These are phyloP conservation scores for Bombus vancouverensis DNA, from an alignment of 1,140 invertebrate species.

Conservation along the genomic window DNA sequence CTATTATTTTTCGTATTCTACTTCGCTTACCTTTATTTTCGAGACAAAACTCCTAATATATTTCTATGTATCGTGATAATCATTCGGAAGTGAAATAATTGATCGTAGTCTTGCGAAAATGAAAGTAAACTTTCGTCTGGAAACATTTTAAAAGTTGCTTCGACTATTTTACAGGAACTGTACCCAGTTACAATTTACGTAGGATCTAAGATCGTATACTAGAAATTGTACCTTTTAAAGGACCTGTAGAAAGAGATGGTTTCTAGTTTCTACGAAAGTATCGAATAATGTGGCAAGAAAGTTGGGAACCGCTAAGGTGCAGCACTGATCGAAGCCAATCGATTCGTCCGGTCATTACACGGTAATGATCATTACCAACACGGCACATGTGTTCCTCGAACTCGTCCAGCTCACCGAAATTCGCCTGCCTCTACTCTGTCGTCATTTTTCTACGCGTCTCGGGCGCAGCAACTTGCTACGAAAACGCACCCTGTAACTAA, in stretches of 20 bases:
- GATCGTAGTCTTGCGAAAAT: no score
- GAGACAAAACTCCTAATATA: no score
- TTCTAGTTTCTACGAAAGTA: neutral
- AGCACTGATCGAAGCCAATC: constrained; percentile 56
- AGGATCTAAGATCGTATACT: no score
- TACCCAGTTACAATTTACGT: no score
- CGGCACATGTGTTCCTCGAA: constrained; percentile 60
- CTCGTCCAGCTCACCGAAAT: constrained; percentile 59
- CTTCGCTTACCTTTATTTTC: no score
- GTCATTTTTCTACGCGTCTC: constrained; percentile 26
- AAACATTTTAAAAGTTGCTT: no score
- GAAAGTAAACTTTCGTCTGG: no score
- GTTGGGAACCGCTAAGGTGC: constrained; percentile 39
- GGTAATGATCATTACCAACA: constrained; percentile 65
- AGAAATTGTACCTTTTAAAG: no score
- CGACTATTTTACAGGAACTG: no score
- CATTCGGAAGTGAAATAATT: no score
- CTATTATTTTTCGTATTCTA: no score
- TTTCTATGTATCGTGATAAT: no score
- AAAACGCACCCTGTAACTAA: constrained; percentile 10
- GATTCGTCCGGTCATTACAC: constrained; percentile 67
- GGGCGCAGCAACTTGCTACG: neutral
- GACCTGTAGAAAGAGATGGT: neutral
- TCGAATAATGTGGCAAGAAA: neutral
- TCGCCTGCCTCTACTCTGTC: constrained; percentile 33